A percentile compares a stretch with the other conserved stretches of the same genome.
phyloP scores from a whole-genome alignment of 2,113 vertebrate genomes.

The Nothocercus nigrocapillus region DNA sequence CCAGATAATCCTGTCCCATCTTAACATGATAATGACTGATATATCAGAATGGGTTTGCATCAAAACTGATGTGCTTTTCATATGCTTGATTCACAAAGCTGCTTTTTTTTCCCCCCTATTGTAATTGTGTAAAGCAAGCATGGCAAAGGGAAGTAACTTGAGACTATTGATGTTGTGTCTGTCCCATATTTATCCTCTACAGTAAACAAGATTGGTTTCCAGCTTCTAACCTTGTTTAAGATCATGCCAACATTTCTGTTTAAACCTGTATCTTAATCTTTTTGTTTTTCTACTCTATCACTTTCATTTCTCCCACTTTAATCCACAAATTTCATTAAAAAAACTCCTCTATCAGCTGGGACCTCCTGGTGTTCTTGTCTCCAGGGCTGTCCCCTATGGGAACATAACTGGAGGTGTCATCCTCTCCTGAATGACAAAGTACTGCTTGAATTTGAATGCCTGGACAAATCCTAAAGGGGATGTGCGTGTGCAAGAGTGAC shows the following conservation, averaged over 20 bases:
- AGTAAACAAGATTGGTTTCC: background rate
- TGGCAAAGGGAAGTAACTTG: background rate
- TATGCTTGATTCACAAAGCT: background rate
- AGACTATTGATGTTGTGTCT: background rate
- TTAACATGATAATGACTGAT: background rate
- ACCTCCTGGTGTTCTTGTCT: background rate
- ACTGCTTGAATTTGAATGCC: background rate
- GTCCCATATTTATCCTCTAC: background rate
- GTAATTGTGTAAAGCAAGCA: background rate
- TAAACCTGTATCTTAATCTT: background rate
- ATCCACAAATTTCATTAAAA: background rate
- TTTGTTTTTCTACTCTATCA: background rate
- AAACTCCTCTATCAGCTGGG: background rate
- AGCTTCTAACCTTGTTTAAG: background rate
- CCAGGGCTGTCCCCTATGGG: background rate
- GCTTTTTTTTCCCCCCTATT: background rate
- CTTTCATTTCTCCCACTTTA: background rate
- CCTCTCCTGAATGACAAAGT: background rate
- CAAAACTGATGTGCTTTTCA: background rate
- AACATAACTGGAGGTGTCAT: background rate
- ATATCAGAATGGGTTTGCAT: background rate
- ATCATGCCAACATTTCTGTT: background rate
- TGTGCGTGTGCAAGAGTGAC: rapidly evolving
- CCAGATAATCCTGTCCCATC: background rate
- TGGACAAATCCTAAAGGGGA: background rate